These are phyloP conservation scores for Caloenas nicobarica DNA, from an alignment of 2,113 vertebrate genomes.

Conservation along the genomic window DNA sequence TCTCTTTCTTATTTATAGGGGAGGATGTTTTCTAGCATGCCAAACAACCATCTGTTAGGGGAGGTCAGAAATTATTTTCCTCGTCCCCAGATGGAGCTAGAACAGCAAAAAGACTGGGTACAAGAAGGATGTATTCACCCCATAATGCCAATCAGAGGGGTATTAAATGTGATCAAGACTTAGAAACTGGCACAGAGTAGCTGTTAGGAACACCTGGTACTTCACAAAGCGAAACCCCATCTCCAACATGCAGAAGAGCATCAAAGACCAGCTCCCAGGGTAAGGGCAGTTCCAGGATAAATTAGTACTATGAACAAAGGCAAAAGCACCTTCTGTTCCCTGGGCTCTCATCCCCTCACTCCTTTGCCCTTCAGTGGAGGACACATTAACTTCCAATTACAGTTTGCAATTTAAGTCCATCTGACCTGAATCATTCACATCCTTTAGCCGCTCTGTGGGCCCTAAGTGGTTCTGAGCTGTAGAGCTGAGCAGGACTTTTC, in stretches of 20 bases:
- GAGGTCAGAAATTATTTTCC: background rate
- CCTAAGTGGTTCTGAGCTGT: background rate
- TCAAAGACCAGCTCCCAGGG: background rate
- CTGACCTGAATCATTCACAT: background rate
- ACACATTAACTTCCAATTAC: background rate
- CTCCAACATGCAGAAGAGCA: background rate
- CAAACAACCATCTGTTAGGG: background rate
- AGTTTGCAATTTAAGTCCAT: rapidly evolving
- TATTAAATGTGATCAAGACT: background rate
- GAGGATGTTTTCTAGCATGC: background rate
- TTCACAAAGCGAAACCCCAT: background rate
- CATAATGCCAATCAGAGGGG: background rate
- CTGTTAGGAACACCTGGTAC: background rate
- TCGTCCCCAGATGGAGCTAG: background rate
- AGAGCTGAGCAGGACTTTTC: background rate
- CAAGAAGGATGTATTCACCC: background rate
- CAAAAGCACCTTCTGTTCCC: background rate
- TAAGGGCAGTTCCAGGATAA: background rate
- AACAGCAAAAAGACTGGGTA: background rate
- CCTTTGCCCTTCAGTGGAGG: background rate
- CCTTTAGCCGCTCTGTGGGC: background rate
- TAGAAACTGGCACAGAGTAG: background rate
- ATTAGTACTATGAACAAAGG: background rate
- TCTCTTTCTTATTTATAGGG: background rate
- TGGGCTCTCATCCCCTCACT: background rate